Base-by-base conservation (phyloP, 2,888 invertebrate species). In the Callinectes sapidus region DNA sequence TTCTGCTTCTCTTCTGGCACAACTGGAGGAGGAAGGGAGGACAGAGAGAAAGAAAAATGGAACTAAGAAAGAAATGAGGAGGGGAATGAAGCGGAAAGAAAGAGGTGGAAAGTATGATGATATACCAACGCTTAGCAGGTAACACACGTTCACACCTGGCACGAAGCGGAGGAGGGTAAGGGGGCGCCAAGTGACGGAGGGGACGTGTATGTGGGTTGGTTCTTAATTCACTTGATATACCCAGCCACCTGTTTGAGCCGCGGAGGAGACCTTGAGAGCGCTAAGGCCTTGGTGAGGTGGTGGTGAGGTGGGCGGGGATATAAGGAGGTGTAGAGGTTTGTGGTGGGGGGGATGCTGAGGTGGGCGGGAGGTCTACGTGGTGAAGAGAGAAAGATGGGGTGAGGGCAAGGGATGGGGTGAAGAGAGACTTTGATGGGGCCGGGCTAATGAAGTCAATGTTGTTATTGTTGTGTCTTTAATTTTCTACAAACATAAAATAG, bases 221-320 rank as follows among this genome's bases (percentile, higher is more conserved):
- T 81, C 81, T 81, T 35, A 35, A 81, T 81, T 81, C 81, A 32
- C 81, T 81, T 81, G 35, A 18, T 81, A 32, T 81, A 61, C 61
- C n/a, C 35, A 35, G 81, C 81, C 81, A 81, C 81, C 81, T 81
- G 81, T 81, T 81, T 32, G 35, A 81, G 81, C 81, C 35, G 16
- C 32, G 35, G 32, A 16, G 81, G 18, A 81, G 81, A 81, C 54
- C 87, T 42, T 87, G 42, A 48, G n/a, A 28, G 42, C n/a, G 42
- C 14, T 2, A 5, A 48, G 42, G 54, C 42, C n/a, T 87, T 42
- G 54, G 48, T 14, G 48, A 54, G 5, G 87, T 86, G 86, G 8
- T 42, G 86, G 16, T 35, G 35, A n/a, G 42, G 86, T 35, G 32
- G 42, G 86, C 16, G 23, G 14, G 28, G 85, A 18, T 61, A 23